Evolutionary conservation across 2,888 invertebrate species (phyloP), one percentile per base, ranked within the genome.

Genomic region (Elegia similella): DNA sequence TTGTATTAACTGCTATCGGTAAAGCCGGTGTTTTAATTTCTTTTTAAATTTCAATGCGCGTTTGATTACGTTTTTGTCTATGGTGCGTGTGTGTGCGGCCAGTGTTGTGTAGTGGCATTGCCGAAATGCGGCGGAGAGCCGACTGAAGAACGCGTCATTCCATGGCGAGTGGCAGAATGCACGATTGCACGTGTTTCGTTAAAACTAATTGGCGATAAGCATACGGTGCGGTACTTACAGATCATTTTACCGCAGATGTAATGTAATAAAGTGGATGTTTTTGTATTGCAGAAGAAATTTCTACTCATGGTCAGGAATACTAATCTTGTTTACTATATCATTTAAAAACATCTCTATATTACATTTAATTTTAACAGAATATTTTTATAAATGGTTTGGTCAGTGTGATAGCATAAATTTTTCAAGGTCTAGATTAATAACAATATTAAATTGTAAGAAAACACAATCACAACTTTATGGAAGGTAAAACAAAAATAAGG

Each of bases 181-280:
- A 71, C 70, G 69, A 58, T 59, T 62, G 67, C 74, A 71, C 70
- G 69, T 69, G 73, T 63, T 62, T 61, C 62, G 60, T 55, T 61
- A 63, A 72, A 64, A 69, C 64, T 62, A 62, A 66, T 61, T 58
- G 56, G 62, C 78, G 85, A 85, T 84, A 83, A 82, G 73, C 73
- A 64, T 64, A 73, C 76, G n/a, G n/a, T n/a, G 23, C 23, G 23
- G 2, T 23, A 23, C 23, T 5, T 2, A 23, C 23, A 5, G 23
- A 38, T n/a, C 12, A 38, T 12, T 38, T 38, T 38, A 38, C n/a
- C 12, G 38, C n/a, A 38, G 38, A 1, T 38, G 8, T 38, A 38
- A 38, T 12, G 38, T 3, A 38, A 38, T 38, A 6, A 38, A 38
- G n/a, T 10, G 12, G 38, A 38, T 38, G 38, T 38, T 12, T 8